Evolutionary conservation across 2,888 invertebrate species (phyloP).

Genomic region (Nemurella pictetii): DNA sequence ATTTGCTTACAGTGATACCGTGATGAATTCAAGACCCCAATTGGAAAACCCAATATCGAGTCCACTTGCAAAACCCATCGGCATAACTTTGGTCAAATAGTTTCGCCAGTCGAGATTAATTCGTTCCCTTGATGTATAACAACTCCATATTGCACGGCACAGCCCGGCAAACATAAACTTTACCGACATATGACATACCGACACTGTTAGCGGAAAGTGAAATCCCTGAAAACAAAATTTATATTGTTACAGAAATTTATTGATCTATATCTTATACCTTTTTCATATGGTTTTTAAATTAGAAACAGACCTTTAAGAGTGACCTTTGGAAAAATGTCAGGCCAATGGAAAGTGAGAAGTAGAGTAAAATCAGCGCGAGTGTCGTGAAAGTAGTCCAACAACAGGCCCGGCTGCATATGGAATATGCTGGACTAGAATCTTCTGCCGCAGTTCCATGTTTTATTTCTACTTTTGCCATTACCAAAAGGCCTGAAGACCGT

Average conservation of each 20-base stretch:
- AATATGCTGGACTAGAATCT: neutral
- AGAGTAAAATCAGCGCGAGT: constrained; percentile 50
- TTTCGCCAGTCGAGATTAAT: constrained; percentile 73
- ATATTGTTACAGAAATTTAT: constrained; percentile 30
- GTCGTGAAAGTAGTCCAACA: constrained; percentile 28
- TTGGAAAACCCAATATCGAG: constrained; percentile 97
- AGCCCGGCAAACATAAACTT: constrained; percentile 82
- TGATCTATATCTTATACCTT: neutral
- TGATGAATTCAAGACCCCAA: constrained; percentile 95
- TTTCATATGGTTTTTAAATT: neutral
- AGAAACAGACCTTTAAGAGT: constrained; percentile 72
- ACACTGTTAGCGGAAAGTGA: constrained; percentile 86
- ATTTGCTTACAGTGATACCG: constrained; percentile 82
- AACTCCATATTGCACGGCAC: constrained; percentile 63
- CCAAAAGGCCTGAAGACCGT: neutral
- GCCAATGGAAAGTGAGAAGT: constrained; percentile 90
- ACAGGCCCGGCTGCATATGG: constrained; percentile 20
- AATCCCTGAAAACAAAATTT: constrained; percentile 67
- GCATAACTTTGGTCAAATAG: constrained; percentile 77
- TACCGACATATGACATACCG: constrained; percentile 84
- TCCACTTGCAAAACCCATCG: constrained; percentile 90
- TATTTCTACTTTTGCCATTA: constrained; percentile 34
- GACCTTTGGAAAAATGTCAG: constrained; percentile 97
- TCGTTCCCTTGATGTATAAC: constrained; percentile 64
- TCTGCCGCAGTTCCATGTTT: constrained; percentile 6